Percentiles rank a stretch among this genome's conserved stretches.
Evolutionary conservation across 64 coral and sea anemone species (phyloP).

Genomic region (Catalaphyllia jardinei): DNA sequence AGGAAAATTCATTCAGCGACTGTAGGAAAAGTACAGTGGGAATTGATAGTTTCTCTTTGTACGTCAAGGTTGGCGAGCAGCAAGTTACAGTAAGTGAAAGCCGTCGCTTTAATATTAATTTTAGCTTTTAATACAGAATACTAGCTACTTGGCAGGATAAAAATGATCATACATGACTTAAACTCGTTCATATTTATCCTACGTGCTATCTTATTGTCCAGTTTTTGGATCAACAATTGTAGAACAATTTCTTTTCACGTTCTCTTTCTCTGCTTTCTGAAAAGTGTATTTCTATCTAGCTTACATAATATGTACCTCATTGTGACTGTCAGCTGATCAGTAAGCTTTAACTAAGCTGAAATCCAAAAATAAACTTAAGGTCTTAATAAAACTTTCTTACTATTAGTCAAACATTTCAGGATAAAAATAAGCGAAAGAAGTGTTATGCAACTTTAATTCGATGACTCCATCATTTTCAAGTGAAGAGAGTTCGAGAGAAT

Average conservation of each 20-base stretch:
- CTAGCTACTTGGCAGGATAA: no score
- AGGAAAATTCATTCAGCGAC: constrained; percentile 74
- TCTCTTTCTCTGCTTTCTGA: background rate
- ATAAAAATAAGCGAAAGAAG: no score
- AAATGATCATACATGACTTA: no score
- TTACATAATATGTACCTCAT: background rate
- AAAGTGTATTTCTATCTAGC: background rate
- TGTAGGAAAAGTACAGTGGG: constrained; percentile 72
- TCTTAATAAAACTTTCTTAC: no score
- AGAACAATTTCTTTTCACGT: background rate
- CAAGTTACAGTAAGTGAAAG: constrained; percentile 74
- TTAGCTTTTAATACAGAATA: background rate
- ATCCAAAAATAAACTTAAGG: no score
- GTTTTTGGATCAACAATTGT: no score
- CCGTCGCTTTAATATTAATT: background rate
- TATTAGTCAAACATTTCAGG: no score
- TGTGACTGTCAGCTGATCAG: background rate
- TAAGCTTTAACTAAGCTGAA: background rate
- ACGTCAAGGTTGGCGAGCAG: constrained; percentile 64
- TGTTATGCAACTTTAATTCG: no score
- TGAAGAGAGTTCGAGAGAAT: no score
- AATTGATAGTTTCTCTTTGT: constrained; percentile 89
- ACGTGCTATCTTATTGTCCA: no score
- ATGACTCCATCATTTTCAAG: no score
- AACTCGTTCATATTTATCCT: no score